Percentiles rank a stretch among this genome's conserved stretches.
Evolutionary conservation across 2,113 vertebrate species (phyloP).

Genomic region (Xiphorhynchus elegans): DNA sequence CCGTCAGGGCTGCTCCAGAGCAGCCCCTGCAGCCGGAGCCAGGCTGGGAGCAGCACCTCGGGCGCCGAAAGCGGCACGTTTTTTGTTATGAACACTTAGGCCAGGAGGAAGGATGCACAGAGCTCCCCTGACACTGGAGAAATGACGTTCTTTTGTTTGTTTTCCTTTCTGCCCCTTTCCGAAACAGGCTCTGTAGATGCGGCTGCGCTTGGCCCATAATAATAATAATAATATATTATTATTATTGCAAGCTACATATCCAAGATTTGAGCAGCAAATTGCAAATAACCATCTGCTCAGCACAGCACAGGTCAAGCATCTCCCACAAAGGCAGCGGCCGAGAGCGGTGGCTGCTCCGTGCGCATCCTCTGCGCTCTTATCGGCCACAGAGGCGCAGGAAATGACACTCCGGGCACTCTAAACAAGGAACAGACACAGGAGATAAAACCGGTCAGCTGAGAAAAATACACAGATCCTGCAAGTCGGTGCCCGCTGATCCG

Average conservation of each 20-base stretch:
- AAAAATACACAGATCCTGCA: not conserved
- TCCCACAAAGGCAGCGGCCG: not conserved
- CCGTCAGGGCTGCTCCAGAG: accelerated
- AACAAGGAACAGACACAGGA: not conserved
- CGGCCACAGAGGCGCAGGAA: not conserved
- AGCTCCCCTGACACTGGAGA: not conserved
- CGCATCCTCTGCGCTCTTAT: not conserved
- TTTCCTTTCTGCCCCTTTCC: not conserved
- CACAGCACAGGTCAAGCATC: not conserved
- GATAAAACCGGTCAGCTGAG: not conserved
- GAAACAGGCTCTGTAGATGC: not conserved
- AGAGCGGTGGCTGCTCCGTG: not conserved
- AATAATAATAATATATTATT: not conserved
- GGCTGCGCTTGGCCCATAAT: accelerated
- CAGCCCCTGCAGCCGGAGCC: not conserved
- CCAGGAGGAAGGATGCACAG: not conserved
- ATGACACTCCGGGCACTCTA: not conserved
- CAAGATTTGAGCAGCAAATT: not conserved
- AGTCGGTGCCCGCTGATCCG: not conserved
- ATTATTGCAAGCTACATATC: not conserved
- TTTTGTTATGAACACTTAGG: not conserved
- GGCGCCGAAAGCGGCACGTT: not conserved
- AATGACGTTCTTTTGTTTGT: not conserved
- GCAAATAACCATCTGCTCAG: not conserved
- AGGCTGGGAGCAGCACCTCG: not conserved